These are phyloP conservation scores for Propithecus coquereli DNA, from an alignment of 2,113 vertebrate species.

Conservation along the genomic window DNA sequence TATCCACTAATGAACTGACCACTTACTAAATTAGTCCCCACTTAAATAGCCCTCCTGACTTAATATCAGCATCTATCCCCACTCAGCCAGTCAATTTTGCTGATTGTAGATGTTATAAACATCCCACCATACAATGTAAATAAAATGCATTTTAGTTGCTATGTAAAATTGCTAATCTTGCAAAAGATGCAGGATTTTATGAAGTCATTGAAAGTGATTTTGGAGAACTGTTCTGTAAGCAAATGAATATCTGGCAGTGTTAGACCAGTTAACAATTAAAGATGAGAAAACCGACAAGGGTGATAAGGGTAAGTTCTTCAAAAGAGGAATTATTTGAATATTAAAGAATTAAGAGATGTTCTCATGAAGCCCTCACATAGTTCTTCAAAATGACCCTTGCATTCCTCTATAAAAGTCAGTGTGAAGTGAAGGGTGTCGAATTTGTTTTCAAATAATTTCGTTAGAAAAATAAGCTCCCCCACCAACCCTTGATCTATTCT, in stretches of 20 bases:
- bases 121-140: slow-evolving; percentile 51
- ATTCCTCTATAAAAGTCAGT: slow-evolving; percentile 45
- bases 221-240: slow-evolving; percentile 38
- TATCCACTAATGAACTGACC: slow-evolving; percentile 54
- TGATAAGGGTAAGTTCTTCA: slow-evolving; percentile 33
- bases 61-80: not conserved
- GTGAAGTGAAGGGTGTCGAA: slow-evolving; percentile 25
- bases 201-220: slow-evolving; percentile 52
- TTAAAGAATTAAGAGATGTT: slow-evolving; percentile 50
- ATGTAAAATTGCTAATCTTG: slow-evolving; percentile 66
- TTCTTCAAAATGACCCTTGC: slow-evolving; percentile 29
- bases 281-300: slow-evolving; percentile 48
- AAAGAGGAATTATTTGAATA: slow-evolving; percentile 49
- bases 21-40: slow-evolving; percentile 54
- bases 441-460: slow-evolving; percentile 31
- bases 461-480: slow-evolving; percentile 2
- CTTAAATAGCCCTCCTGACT: not conserved
- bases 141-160: slow-evolving; percentile 52
- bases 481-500: not conserved
- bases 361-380: not conserved
- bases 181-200: slow-evolving; percentile 59
- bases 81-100: slow-evolving; percentile 50
- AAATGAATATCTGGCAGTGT: slow-evolving; percentile 34
- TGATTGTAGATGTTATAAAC: slow-evolving; percentile 62
- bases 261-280: slow-evolving; percentile 57